Evolutionary conservation across 2,797 vertebrate species (phyloP).

Genomic region (Pseudopleuronectes americanus): DNA sequence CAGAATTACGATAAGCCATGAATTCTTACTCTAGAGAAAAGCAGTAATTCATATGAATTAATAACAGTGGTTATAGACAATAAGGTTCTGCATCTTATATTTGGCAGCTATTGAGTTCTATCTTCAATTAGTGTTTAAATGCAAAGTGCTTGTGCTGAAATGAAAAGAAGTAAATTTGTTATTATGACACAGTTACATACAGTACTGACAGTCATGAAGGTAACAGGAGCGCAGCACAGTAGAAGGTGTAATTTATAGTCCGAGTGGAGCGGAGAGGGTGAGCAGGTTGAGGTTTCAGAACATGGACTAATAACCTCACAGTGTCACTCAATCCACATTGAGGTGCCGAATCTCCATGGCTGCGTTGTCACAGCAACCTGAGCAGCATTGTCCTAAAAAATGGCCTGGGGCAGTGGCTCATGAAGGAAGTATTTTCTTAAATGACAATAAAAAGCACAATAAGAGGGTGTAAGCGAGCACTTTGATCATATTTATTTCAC

Average conservation of each 20-base stretch:
- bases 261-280: conserved; percentile 46
- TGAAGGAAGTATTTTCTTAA: conserved; percentile 78
- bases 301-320: conserved; percentile 68
- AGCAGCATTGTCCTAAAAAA: conserved; percentile 56
- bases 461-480: conserved; percentile 65
- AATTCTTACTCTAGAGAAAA: not conserved
- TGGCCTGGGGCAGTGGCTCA: conserved; percentile 60
- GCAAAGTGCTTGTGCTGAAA: not conserved
- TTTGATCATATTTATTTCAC: conserved; percentile 73
- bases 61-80: not conserved
- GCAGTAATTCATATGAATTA: not conserved
- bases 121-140: not conserved
- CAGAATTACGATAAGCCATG: too few relatives aligned
- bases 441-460: conserved; percentile 80
- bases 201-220: conserved; percentile 20
- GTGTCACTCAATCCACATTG: conserved; percentile 73
- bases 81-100: not conserved
- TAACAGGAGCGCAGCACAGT: conserved; percentile 44
- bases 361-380: conserved; percentile 60
- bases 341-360: conserved; percentile 57
- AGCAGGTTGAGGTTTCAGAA: conserved; percentile 72
- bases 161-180: conserved; percentile 5
- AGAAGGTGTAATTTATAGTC: conserved; percentile 59
- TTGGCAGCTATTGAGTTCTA: not conserved
- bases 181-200: conserved; percentile 10